phyloP scores from a whole-genome alignment of 2,888 invertebrate species.

The Melanchra persicariae region DNA sequence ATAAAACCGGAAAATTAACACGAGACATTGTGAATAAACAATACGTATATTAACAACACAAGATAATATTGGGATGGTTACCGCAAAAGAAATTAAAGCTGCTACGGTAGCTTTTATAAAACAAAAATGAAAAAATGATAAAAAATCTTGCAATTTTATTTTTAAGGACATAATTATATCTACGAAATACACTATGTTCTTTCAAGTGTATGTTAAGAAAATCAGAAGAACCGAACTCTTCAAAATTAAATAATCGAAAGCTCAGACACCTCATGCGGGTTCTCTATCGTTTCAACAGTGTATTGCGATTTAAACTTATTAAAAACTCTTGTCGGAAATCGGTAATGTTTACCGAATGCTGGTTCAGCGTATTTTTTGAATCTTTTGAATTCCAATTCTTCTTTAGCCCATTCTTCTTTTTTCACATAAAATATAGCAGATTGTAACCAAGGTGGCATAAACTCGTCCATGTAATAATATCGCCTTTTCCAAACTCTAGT shows the following conservation, averaged over 20 bases:
- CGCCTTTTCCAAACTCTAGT: constrained; percentile 79
- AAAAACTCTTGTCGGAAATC: constrained; percentile 72
- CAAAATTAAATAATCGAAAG: constrained; percentile 32
- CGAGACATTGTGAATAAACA: no score
- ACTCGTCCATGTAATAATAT: constrained; percentile 80
- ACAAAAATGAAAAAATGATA: no score
- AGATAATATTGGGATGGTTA: no score
- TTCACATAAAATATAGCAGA: constrained; percentile 73
- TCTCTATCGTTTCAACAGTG: constrained; percentile 64
- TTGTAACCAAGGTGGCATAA: constrained; percentile 78
- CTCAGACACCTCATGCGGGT: constrained; percentile 13
- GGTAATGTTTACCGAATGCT: constrained; percentile 79
- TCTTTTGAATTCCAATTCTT: constrained; percentile 71
- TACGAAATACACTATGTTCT: no score
- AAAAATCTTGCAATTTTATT: no score
- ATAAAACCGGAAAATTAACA: no score
- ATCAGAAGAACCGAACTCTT: neutral
- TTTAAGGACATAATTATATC: no score
- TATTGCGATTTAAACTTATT: constrained; percentile 70
- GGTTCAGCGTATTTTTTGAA: constrained; percentile 78
- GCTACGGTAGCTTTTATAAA: no score
- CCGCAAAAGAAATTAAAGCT: no score
- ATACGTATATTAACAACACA: no score
- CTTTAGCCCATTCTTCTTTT: constrained; percentile 77
- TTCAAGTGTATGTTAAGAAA: neutral